Conservation (phyloP, 2,113 vertebrate species). For the Pituophis catenifer region DNA sequence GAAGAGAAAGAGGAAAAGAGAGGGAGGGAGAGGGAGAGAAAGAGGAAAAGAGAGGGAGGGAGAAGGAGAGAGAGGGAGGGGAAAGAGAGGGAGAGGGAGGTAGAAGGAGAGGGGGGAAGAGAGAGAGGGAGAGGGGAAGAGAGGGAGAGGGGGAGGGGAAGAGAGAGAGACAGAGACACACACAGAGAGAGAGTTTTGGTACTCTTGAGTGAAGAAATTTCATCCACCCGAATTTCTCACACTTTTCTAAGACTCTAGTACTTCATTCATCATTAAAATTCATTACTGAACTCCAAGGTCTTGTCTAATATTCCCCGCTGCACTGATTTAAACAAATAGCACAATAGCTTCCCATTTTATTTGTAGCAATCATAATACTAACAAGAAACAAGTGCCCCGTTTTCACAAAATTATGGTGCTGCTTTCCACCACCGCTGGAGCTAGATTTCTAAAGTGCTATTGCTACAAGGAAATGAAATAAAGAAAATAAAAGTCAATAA, state of each 20-base stretch:
- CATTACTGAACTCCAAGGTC: slow-evolving; percentile 9
- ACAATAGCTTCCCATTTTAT: not conserved
- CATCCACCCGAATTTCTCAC: not conserved
- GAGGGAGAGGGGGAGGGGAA: no score
- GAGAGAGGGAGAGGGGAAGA: no score
- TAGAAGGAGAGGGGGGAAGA: no score
- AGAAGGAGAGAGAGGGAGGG: no score
- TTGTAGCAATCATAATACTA: not conserved
- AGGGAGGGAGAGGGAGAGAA: no score
- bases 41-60: no score
- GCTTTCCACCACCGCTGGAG: not conserved
- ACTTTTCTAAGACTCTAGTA: not conserved
- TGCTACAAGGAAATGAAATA: slow-evolving; percentile 1
- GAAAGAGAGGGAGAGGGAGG: no score
- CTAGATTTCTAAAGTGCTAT: not conserved
- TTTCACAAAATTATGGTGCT: not conserved
- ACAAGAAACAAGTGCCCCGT: slow-evolving; percentile 5
- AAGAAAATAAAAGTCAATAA: not conserved
- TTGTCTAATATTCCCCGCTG: not conserved
- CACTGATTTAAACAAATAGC: slow-evolving; percentile 20
- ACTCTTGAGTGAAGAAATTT: not conserved
- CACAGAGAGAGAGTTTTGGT: not conserved
- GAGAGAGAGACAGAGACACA: not conserved
- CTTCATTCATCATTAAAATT: not conserved
- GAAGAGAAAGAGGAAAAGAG: no score